Percentiles rank a stretch among this genome's conserved stretches.
Evolutionary conservation across 2,113 vertebrate genomes (phyloP).

Genomic region (Castor canadensis): DNA sequence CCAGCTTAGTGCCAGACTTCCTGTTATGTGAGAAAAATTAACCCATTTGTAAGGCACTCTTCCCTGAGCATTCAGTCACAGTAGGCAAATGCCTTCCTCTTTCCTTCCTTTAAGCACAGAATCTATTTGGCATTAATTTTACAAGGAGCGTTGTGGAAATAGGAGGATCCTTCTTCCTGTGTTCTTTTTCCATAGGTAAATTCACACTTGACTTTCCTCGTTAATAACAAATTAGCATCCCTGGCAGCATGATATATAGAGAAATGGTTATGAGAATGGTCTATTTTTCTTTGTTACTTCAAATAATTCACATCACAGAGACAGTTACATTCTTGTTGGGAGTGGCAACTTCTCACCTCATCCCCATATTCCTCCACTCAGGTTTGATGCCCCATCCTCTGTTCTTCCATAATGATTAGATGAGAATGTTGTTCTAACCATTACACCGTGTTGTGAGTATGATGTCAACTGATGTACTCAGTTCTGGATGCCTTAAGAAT

Average conservation of each 20-base stretch:
- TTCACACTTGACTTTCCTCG: background rate
- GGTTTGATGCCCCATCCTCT: background rate
- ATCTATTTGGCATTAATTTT: background rate
- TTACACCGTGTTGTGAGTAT: background rate
- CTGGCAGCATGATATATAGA: background rate
- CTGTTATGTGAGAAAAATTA: background rate
- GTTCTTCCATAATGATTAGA: background rate
- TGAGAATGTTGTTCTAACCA: background rate
- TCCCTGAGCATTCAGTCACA: background rate
- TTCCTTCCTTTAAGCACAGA: background rate
- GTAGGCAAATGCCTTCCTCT: background rate
- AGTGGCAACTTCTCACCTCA: too few species aligned
- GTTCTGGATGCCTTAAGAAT: background rate
- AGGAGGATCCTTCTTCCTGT: background rate
- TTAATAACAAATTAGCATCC: background rate
- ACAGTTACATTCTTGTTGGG: background rate
- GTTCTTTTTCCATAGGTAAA: background rate
- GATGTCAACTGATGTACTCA: background rate
- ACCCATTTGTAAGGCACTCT: background rate
- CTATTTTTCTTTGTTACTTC: background rate
- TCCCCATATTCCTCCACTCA: fast-evolving
- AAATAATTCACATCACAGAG: background rate
- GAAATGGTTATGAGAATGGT: background rate
- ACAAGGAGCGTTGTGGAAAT: background rate
- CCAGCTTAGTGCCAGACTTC: background rate